These are phyloP conservation scores for Theretra japonica DNA, from an alignment of 2,888 invertebrate genomes.

Conservation along the genomic window DNA sequence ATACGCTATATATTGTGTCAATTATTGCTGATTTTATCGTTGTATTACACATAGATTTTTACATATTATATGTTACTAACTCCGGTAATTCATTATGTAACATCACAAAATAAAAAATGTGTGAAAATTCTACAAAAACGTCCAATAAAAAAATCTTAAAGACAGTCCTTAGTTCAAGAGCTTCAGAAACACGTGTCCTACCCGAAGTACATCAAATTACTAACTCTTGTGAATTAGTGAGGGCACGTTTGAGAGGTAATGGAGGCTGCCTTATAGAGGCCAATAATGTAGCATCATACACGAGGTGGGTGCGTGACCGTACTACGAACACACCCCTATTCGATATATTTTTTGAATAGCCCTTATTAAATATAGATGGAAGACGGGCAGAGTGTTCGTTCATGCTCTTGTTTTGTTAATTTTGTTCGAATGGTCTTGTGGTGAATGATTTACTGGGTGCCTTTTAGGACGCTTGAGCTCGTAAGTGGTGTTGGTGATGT, in stretches of 20 bases:
- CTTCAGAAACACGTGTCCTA: not conserved
- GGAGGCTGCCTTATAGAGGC: conserved; percentile 16
- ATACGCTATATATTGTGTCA: too few species aligned
- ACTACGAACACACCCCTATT: not conserved
- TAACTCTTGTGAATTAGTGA: conserved; percentile 15
- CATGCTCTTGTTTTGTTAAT: conserved; percentile 24
- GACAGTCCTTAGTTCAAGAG: not conserved
- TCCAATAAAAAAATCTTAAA: not conserved
- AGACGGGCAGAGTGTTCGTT: conserved; percentile 8
- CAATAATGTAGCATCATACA: conserved; percentile 15
- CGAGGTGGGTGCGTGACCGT: conserved; percentile 19
- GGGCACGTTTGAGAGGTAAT: conserved; percentile 19
- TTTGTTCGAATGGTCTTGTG: not conserved
- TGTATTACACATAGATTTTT: too few species aligned
- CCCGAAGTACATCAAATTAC: conserved; percentile 22
- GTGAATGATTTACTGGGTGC: not conserved
- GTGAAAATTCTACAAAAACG: too few species aligned
- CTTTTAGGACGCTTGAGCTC: not conserved
- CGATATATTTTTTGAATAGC: conserved; percentile 26
- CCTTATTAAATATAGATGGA: conserved; percentile 27
- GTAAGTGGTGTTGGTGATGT: not conserved
- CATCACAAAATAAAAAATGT: too few species aligned
- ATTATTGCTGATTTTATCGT: too few species aligned
- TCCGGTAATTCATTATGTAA: too few species aligned
- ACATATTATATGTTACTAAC: too few species aligned